phyloP scores from a whole-genome alignment of 2,797 vertebrate genomes.

The Parotocinclus haroldoi region DNA sequence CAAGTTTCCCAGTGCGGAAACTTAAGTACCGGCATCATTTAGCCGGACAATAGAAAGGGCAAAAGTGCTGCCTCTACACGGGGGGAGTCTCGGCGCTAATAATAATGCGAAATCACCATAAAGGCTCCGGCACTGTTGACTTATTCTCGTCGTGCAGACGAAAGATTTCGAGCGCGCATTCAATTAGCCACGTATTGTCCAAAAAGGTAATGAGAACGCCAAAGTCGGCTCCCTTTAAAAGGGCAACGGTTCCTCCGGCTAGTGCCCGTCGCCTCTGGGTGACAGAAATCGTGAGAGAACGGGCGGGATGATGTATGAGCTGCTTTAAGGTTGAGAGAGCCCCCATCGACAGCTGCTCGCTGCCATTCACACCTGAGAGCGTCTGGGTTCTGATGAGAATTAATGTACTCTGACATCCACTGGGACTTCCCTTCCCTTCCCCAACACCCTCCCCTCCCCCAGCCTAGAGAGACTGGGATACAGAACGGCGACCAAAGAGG shows the following conservation, averaged over 20 bases:
- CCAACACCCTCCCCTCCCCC: too few relatives aligned
- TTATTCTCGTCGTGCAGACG: neutral
- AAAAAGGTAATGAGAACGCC: conserved; percentile 14
- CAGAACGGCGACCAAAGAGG: conserved; percentile 1
- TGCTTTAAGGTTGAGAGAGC: conserved; percentile 79
- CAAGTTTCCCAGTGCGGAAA: conserved; percentile 70
- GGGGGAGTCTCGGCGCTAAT: neutral
- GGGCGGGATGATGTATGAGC: conserved; percentile 81
- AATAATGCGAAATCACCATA: neutral
- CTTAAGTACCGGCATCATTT: conserved; percentile 63
- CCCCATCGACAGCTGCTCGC: conserved; percentile 82
- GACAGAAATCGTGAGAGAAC: conserved; percentile 63
- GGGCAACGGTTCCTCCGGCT: conserved; percentile 18
- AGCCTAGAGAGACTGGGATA: neutral
- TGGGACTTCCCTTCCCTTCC: conserved; percentile 74
- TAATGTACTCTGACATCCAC: conserved; percentile 89
- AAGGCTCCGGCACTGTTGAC: neutral
- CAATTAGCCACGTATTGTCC: neutral
- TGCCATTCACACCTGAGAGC: conserved; percentile 91
- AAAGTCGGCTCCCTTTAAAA: conserved; percentile 20
- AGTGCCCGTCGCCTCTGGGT: conserved; percentile 56
- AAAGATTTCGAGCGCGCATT: neutral
- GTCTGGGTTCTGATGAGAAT: conserved; percentile 87
- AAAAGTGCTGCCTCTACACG: conserved; percentile 69
- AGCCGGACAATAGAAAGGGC: conserved; percentile 66